Base-by-base conservation (phyloP, 2,797 vertebrate genomes). In the Trematomus bernacchii region DNA sequence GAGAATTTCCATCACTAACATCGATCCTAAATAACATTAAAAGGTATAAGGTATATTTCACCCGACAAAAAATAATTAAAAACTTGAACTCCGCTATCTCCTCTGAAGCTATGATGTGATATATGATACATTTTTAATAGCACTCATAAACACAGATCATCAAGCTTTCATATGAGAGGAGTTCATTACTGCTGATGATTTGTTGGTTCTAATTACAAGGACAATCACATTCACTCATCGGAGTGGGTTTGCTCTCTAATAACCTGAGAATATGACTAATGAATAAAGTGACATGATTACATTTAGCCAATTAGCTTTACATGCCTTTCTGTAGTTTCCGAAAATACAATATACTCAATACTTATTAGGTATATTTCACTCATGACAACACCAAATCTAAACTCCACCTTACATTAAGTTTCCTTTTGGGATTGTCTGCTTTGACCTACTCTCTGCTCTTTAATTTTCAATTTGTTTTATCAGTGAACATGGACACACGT, bases 131-230 rank as follows among this genome's bases (percentile, higher is more conserved):
- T 37, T 9, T 37, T 9, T 37, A 37, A 37, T 2, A 37, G 33
- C 8, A 37, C 33, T 37, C 33, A 37, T 37, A 37, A 37, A 37
- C 33, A 37, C 33, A 37, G 33, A 37, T 37, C 33, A 33, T 33
- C 8, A 37, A 37, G 48, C 66, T 66, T 61, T 73, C 58, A 72
- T 76, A 57, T 63, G 63, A 44, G 81, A 76, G 33, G 7, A 57
- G 46, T 54, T 78, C 48, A 65, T 83, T 83, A 57, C 59, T 67
- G 66, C 63, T 85, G 65, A 73, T 63, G 62, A 80, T 71, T 80
- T 73, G 71, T 67, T 66, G 55, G 65, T 52, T 50, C 71, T 82
- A 76, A 85, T 82, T 80, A 72, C 62, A 19, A 60, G 43, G 14
- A 71, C 42, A 21, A 54, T 67, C 69, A 61, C 67, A 58, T 80